Evolutionary conservation across 1,140 invertebrate genomes (phyloP).

Genomic region (Drosophila orena): DNA sequence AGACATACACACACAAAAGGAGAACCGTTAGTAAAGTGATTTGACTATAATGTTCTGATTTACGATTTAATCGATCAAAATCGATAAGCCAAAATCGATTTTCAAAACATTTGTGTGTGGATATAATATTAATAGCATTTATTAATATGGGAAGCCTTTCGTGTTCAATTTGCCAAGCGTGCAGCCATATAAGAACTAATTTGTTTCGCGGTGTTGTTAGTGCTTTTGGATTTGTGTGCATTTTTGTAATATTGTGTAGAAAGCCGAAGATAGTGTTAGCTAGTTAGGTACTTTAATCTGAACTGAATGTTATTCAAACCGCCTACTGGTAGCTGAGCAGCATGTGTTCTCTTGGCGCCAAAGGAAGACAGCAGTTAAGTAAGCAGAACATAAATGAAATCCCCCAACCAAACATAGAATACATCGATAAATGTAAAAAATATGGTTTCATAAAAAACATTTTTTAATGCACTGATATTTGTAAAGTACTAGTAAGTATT

Average conservation of each 20-base stretch:
- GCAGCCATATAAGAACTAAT: slow-evolving; percentile 4
- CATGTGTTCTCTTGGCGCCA: slow-evolving; percentile 39
- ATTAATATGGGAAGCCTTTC: slow-evolving; percentile 24
- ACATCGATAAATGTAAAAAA: not conserved
- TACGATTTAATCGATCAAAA: slow-evolving; percentile 5
- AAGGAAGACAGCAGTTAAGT: slow-evolving; percentile 24
- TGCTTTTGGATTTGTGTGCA: slow-evolving; percentile 10
- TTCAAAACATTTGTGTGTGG: slow-evolving; percentile 3
- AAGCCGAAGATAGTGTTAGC: slow-evolving; percentile 14
- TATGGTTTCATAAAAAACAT: not conserved
- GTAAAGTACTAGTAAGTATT: too few relatives aligned
- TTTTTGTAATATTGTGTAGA: slow-evolving; percentile 10
- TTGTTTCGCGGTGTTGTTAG: not conserved
- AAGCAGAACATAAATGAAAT: slow-evolving; percentile 28
- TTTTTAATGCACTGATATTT: too few relatives aligned
- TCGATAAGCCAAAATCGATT: not conserved
- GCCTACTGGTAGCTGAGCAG: slow-evolving; percentile 45
- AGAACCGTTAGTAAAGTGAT: slow-evolving; percentile 32
- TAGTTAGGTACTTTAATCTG: not conserved
- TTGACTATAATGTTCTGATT: slow-evolving; percentile 9
- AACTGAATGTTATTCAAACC: not conserved
- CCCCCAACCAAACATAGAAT: slow-evolving; percentile 17
- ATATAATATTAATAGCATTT: slow-evolving; percentile 8
- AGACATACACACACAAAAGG: slow-evolving; percentile 34
- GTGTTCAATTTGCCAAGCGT: slow-evolving; percentile 27